Conservation (phyloP, 2,888 invertebrate species). For the Pelosia muscerda region DNA sequence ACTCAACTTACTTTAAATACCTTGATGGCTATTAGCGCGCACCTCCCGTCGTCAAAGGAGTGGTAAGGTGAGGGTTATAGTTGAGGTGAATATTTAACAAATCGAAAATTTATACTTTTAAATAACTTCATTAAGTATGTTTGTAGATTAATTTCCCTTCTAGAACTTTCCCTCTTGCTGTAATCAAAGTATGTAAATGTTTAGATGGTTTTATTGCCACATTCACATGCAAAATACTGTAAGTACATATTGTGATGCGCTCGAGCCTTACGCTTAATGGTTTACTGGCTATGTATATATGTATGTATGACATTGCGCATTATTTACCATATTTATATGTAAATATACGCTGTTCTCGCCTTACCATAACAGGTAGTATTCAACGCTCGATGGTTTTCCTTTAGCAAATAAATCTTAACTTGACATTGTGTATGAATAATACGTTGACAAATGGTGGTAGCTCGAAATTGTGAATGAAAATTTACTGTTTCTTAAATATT, state of each 20-base stretch:
- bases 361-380: conserved; percentile 24
- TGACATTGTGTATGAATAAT: conserved; percentile 9
- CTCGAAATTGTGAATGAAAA: not conserved
- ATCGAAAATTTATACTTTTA: too few species aligned
- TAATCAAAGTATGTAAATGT: not conserved
- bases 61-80: too few species aligned
- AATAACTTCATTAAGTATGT: too few species aligned
- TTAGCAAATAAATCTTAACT: conserved; percentile 4
- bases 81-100: too few species aligned
- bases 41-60: too few species aligned
- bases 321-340: conserved; percentile 39
- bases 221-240: conserved; percentile 6
- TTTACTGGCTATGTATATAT: not conserved
- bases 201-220: not conserved
- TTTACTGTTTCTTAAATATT: not conserved
- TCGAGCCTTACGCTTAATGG: not conserved
- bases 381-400: conserved; percentile 8
- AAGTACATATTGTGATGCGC: not conserved
- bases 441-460: not conserved
- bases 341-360: conserved; percentile 32
- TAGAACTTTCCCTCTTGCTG: too few species aligned
- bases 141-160: too few species aligned
- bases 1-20: too few species aligned
- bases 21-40: too few species aligned
- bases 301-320: conserved; percentile 24